Base-by-base conservation (phyloP, 2,113 vertebrate genomes). In the Cinclus mexicanus region DNA sequence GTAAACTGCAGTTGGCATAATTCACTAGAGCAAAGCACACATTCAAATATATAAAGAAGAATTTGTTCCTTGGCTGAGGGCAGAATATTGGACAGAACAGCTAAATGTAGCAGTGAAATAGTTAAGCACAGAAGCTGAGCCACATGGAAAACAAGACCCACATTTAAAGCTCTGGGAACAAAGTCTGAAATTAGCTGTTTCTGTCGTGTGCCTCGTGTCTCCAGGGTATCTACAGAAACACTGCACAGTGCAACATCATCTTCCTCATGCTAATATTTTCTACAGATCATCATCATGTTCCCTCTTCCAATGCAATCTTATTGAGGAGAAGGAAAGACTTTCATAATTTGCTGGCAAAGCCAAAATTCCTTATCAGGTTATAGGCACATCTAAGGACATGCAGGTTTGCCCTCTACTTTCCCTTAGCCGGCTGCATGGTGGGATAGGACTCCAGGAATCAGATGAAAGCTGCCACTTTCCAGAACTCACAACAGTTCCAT, bases 1-100 rank as follows among this genome's bases (percentile, higher is more conserved):
- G 71, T 82, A 76, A 92, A 69, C 31, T 8, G 4, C 46, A 75
- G 52, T 89, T 97, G 95, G 95, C 90, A 80, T 77, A 94, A 70
- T 47, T 84, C 69, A 69, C 60, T 75, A 55, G 15, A 84, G 80
- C 74, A 93, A 83, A 94, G 82, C 93, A 87, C 52, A 89, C 81
- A 83, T 83, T 97, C 70, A 87, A 60, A 50, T 4, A 49, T 21
- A 26, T 23, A 39, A 60, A 79, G 42, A 55, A 72, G 23, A 44
- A 41, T 33, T 81, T 76, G 33, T 61, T 74, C 82, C 77, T 49
- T 31, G 41, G 33, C 37, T 37, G 63, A 88, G 39, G 39, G 78
- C 37, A 70, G 89, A 91, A 75, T 33, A 28, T 25, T 18, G 39
- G 55, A 64, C 28, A 81, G 50, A 85, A 55, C 59, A 69, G 64